Evolutionary conservation across 2,888 invertebrate genomes (phyloP), one percentile per base, ranked within the genome.

Genomic region (Cataglyphis albicans): DNA sequence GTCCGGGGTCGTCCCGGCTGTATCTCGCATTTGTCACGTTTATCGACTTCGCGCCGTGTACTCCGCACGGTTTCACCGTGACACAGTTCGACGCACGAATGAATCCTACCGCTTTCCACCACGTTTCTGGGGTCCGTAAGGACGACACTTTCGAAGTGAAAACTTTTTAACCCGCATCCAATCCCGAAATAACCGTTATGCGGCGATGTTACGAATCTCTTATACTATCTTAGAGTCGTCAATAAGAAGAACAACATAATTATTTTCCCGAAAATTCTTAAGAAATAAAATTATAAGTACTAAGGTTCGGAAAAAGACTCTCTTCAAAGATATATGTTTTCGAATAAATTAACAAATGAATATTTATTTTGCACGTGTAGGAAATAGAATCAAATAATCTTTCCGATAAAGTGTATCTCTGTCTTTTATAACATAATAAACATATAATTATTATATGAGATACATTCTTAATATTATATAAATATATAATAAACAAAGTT

Each of bases 21-120:
- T 86, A 90, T 83, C 87, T 84, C 88, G 86, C 91, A 93, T 92
- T 93, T 92, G 90, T 93, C 91, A 92, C 90, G 87, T 93, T 92
- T 92, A 92, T 92, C 93, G 90, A 89, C 86, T 89, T 75, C 83
- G 63, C 78, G 65, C 82, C 88, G 55, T 81, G 84, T 80, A 85
- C 74, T 52, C 73, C 85, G 70, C 83, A 78, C 82, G 83, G 63
- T 84, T 89, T 83, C 87, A 81, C 73, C 83, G 78, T 87, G 90
- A 84, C 90, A 86, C 86, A 85, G 73, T 90, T 90, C 84, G 87
- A 84, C 84, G 81, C 65, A 63, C 65, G 63, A 48, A 81, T 84
- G 82, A 80, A 82, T 83, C 55, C 61, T 64, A 48, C 57, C 61
- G 52, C 67, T 81, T 63, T 75, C 63, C 68, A 74, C 64, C 38